phyloP scores from a whole-genome alignment of 35 echinoderm and acorn worm species.

The Lytechinus variegatus region DNA sequence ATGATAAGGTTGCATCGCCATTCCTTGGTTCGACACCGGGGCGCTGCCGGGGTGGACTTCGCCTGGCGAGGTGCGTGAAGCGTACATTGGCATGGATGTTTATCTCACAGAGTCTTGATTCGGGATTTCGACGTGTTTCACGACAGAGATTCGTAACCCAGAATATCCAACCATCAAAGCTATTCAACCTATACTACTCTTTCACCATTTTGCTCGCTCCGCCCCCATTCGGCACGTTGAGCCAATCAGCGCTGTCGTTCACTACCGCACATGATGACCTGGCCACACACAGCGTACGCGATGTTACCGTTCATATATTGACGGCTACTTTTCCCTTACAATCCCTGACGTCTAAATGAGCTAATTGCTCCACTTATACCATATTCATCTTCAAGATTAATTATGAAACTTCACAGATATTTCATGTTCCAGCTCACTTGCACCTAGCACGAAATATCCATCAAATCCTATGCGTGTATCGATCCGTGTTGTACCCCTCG shows the following conservation, averaged over 20 bases:
- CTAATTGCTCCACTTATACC: conserved; percentile 66
- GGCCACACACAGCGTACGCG: conserved; percentile 66
- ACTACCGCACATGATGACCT: conserved; percentile 62
- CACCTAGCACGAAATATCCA: not conserved
- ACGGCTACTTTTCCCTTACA: conserved; percentile 44
- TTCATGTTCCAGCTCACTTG: not conserved
- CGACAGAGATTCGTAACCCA: conserved; percentile 42
- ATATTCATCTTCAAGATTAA: conserved; percentile 57
- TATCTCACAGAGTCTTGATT: conserved; percentile 47
- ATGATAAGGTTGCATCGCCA: conserved; percentile 87
- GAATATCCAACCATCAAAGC: conserved; percentile 49
- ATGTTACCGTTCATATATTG: conserved; percentile 28
- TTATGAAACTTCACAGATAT: conserved; percentile 46
- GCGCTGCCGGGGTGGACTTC: conserved; percentile 74
- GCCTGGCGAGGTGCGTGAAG: conserved; percentile 68
- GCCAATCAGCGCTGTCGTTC: conserved; percentile 59
- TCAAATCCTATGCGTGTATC: not conserved
- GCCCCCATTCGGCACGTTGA: conserved; percentile 15
- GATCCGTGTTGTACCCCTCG: not conserved
- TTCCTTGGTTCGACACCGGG: conserved; percentile 75
- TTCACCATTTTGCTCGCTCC: conserved; percentile 39
- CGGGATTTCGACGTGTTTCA: conserved; percentile 36
- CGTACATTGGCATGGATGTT: conserved; percentile 92
- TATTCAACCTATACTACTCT: conserved; percentile 34
- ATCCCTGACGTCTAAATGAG: conserved; percentile 69